These are phyloP conservation scores for Zeugodacus cucurbitae DNA, from an alignment of 1,140 invertebrate genomes.

Conservation along the genomic window DNA sequence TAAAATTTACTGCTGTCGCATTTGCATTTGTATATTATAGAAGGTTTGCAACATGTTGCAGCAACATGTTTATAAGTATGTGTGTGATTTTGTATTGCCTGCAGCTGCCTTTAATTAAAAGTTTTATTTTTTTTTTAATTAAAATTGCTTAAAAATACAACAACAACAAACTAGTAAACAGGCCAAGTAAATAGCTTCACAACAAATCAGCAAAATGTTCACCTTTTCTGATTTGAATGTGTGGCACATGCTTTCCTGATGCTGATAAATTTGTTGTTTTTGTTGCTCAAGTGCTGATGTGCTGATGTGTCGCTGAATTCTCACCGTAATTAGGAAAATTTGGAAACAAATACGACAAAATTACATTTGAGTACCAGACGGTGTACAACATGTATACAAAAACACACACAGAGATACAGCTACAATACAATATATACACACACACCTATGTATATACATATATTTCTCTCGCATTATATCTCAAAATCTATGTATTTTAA, in stretches of 20 bases:
- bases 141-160: not conserved
- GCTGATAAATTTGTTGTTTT: not conserved
- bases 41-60: not conserved
- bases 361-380: not conserved
- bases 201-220: not conserved
- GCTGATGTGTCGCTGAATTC: not conserved
- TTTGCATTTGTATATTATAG: not conserved
- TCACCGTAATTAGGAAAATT: not conserved
- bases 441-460: not conserved
- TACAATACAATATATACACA: not conserved
- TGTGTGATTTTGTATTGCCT: not conserved
- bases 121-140: not conserved
- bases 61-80: not conserved
- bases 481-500: not conserved
- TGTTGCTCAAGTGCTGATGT: not conserved
- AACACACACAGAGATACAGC: not conserved
- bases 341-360: not conserved
- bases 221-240: not conserved
- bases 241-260: not conserved
- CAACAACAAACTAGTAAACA: not conserved
- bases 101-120: not conserved
- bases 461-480: not conserved
- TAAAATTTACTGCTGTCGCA: not conserved
- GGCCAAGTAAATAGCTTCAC: not conserved
- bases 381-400: not conserved